Conservation (phyloP, 2,113 vertebrate genomes). For the Telmatochromis brachygnathus region DNA sequence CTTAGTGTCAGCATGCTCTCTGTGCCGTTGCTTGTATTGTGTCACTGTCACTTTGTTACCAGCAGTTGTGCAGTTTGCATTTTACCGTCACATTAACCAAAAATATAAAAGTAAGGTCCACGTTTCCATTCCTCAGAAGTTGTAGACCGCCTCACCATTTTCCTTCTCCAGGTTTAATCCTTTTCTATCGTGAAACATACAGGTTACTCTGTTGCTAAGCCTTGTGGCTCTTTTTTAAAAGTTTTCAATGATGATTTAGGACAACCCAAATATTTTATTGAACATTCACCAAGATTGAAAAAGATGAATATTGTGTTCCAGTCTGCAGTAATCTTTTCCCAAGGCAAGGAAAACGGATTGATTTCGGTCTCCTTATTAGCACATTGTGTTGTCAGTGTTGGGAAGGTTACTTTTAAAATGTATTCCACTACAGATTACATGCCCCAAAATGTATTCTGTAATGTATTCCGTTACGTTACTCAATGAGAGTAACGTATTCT, state of each 20-base stretch:
- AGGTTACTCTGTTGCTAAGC: background rate
- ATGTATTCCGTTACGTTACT: background rate
- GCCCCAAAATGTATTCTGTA: rapidly evolving
- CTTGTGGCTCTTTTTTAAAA: rapidly evolving
- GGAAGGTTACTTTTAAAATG: background rate
- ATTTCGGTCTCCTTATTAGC: background rate
- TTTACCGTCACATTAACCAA: background rate
- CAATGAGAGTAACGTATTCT: background rate
- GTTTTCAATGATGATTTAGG: background rate
- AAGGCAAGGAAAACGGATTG: background rate
- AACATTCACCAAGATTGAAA: background rate
- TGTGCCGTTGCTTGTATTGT: background rate
- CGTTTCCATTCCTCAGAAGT: background rate
- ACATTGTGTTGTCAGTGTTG: background rate
- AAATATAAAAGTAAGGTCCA: background rate
- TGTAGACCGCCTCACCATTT: background rate
- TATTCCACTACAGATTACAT: rapidly evolving
- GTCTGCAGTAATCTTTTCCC: background rate
- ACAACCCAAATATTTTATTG: background rate
- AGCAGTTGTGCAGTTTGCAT: background rate
- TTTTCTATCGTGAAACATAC: background rate
- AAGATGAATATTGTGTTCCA: background rate
- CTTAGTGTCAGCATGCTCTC: background rate
- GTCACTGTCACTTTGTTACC: background rate
- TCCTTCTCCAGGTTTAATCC: background rate